Conservation (phyloP, 2,113 vertebrate species). For the Montifringilla adamsi region DNA sequence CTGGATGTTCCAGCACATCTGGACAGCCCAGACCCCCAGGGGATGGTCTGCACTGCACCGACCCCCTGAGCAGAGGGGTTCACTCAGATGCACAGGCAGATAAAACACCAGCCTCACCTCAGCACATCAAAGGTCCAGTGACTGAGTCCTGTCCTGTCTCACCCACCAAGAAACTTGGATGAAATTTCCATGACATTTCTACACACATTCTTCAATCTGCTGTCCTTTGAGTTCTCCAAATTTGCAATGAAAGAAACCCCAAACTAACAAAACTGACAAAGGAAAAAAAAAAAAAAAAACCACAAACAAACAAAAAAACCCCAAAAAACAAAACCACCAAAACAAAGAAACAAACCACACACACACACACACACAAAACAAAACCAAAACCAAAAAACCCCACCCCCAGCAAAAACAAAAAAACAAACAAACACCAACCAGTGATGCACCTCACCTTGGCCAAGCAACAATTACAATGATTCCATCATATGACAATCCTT, state of each 20-base stretch:
- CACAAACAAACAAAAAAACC: too few relatives aligned
- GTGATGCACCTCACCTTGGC: background rate
- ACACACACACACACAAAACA: too few relatives aligned
- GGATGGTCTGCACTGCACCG: too few relatives aligned
- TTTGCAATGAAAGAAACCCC: background rate
- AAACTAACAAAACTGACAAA: background rate
- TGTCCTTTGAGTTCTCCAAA: background rate
- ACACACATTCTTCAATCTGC: background rate
- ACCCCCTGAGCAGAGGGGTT: background rate
- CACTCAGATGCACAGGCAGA: background rate
- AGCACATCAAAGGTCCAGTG: background rate
- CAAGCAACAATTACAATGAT: background rate
- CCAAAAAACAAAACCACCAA: too few relatives aligned
- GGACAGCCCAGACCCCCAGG: background rate
- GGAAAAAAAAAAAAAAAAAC: background rate
- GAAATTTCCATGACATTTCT: background rate
- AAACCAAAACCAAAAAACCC: background rate
- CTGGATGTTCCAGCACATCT: background rate
- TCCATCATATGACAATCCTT: background rate
- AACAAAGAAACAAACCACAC: too few relatives aligned
- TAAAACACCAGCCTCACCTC: background rate
- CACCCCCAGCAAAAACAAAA: background rate
- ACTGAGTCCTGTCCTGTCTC: background rate
- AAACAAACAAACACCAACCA: background rate
- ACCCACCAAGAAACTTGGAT: background rate